Conservation (phyloP, 1,140 invertebrate genomes). For the Euglossa dilemma region DNA sequence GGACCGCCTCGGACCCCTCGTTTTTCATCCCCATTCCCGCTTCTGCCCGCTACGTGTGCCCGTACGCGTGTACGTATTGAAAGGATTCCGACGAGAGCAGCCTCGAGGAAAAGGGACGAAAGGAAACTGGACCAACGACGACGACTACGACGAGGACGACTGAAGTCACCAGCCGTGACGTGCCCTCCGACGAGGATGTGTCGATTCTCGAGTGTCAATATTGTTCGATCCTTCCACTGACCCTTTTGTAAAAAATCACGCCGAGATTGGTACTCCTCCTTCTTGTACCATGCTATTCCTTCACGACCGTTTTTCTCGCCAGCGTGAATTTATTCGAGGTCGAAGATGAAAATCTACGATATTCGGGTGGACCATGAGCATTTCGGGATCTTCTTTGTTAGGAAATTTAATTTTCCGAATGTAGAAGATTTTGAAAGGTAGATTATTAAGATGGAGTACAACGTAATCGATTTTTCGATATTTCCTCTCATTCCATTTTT, state of each 20-base stretch:
- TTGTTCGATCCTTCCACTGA: constrained; percentile 3
- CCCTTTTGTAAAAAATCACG: constrained; percentile 24
- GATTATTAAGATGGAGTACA: too few relatives aligned
- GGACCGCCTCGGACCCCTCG: constrained; percentile 42
- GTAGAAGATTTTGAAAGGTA: too few relatives aligned
- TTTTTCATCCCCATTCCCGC: constrained; percentile 39
- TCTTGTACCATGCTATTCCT: neutral
- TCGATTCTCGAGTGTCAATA: constrained; percentile 33
- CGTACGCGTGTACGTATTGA: constrained; percentile 63
- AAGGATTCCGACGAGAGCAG: constrained; percentile 70
- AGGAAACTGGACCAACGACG: constrained; percentile 6
- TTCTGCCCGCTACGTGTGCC: constrained; percentile 16
- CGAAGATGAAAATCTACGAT: neutral
- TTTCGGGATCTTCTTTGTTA: neutral
- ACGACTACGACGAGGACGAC: constrained; percentile 28
- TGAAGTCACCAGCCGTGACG: constrained; percentile 64
- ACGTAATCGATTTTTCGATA: too few relatives aligned
- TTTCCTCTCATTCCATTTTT: too few relatives aligned
- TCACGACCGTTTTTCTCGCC: too few relatives aligned
- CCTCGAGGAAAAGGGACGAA: constrained; percentile 17
- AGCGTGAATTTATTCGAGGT: constrained; percentile 9
- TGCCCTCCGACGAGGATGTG: constrained; percentile 48
- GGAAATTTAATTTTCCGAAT: neutral
- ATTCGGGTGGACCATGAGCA: neutral
- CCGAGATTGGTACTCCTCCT: too few relatives aligned